A percentile compares a stretch with the other conserved stretches of the same genome.
phyloP scores from a whole-genome alignment of 2,113 vertebrate genomes.

The Bagarius yarrelli region DNA sequence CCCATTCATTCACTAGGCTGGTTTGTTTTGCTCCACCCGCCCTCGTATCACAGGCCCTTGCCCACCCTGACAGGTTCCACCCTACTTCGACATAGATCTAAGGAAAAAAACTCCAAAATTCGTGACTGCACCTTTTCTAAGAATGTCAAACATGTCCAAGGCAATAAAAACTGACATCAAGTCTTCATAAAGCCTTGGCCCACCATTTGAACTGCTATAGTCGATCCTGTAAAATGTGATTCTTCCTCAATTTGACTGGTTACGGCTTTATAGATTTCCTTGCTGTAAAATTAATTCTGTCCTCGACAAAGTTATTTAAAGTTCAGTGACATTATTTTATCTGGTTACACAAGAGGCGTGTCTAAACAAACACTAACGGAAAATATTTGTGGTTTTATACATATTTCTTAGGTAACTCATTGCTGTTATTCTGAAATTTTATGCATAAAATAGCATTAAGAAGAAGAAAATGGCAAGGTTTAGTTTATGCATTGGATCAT shows the following conservation, averaged over 20 bases:
- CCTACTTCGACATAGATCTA: background rate
- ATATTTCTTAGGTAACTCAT: background rate
- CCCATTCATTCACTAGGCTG: background rate
- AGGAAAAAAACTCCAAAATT: background rate
- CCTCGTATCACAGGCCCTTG: background rate
- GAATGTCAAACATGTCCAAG: background rate
- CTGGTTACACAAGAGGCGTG: background rate
- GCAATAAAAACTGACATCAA: background rate
- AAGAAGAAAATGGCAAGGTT: background rate
- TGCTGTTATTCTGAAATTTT: background rate
- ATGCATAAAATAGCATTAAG: background rate
- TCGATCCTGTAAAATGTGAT: background rate
- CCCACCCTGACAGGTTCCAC: slow-evolving; percentile 1
- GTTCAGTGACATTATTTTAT: background rate
- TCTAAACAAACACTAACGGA: background rate
- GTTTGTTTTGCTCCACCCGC: background rate
- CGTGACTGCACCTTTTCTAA: background rate
- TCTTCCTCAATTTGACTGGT: background rate
- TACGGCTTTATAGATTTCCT: background rate
- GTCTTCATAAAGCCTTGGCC: background rate
- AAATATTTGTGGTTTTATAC: background rate
- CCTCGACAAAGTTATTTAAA: too few species aligned
- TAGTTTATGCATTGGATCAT: background rate
- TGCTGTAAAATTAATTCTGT: too few species aligned
- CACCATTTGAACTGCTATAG: background rate